These are phyloP conservation scores for Candidula unifasciata DNA, from an alignment of 2,888 invertebrate species.

Conservation along the genomic window DNA sequence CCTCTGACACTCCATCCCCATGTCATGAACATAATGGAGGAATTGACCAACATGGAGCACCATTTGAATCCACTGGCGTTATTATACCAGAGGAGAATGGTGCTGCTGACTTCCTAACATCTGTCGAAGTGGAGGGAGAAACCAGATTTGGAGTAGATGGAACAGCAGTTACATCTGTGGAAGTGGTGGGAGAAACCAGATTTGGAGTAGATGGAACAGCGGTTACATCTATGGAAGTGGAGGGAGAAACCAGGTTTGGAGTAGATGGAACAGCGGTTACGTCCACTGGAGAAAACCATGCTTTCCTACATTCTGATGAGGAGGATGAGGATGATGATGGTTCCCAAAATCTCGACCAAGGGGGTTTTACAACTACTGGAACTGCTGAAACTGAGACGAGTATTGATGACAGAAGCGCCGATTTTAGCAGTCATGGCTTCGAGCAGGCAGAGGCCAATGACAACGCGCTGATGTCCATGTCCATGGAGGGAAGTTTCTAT, in stretches of 20 bases:
- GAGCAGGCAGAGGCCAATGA: slow-evolving; percentile 7
- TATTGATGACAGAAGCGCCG: slow-evolving; percentile 19
- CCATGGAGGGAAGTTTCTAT: slow-evolving; percentile 47
- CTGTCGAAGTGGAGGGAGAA: slow-evolving; percentile 39
- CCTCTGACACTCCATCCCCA: slow-evolving; percentile 16
- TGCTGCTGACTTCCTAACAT: slow-evolving; percentile 18
- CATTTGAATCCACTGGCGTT: not conserved
- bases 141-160: slow-evolving; percentile 41
- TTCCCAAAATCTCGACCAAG: slow-evolving; percentile 15
- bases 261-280: not conserved
- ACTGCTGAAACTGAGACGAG: slow-evolving; percentile 22
- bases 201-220: too few species aligned
- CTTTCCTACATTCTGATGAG: slow-evolving; percentile 38
- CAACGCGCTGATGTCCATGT: slow-evolving; percentile 46
- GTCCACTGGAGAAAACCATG: slow-evolving; percentile 18
- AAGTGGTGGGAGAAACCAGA: too few species aligned
- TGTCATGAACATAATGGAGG: slow-evolving; percentile 6
- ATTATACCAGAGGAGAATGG: slow-evolving; percentile 2
- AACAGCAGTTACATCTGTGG: not conserved
- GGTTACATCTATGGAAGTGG: too few species aligned
- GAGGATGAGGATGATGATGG: slow-evolving; percentile 42
- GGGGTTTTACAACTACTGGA: not conserved
- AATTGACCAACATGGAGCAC: slow-evolving; percentile 28
- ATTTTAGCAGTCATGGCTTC: not conserved
- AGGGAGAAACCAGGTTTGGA: too few species aligned